A percentile compares a stretch with the other conserved stretches of the same genome.
phyloP scores from a whole-genome alignment of 1,140 invertebrate species.

The Drosophila bifasciata region DNA sequence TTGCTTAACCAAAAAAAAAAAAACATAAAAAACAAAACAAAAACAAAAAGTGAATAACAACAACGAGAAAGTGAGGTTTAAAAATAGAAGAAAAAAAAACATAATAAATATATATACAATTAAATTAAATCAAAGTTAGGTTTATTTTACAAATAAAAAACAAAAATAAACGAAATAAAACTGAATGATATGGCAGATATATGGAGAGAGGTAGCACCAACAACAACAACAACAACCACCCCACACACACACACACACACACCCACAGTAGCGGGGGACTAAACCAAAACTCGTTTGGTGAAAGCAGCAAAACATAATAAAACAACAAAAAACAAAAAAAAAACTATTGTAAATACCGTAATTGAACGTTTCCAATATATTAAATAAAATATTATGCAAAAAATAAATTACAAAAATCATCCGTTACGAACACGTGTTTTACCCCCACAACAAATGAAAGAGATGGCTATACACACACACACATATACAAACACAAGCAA shows the following conservation, averaged over 20 bases:
- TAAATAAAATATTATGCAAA: slow-evolving; percentile 62
- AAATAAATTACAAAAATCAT: slow-evolving; percentile 39
- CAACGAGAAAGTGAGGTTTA: slow-evolving; percentile 18
- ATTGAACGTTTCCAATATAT: slow-evolving; percentile 72
- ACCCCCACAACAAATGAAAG: slow-evolving; percentile 14
- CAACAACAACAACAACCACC: slow-evolving; percentile 5
- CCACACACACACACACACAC: slow-evolving; percentile 7
- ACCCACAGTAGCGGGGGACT: slow-evolving; percentile 6
- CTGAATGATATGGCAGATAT: background rate
- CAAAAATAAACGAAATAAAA: too few species aligned
- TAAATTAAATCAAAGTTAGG: slow-evolving; percentile 18
- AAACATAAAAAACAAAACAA: slow-evolving; percentile 23
- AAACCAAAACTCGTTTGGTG: slow-evolving; percentile 45
- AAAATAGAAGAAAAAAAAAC: slow-evolving; percentile 8
- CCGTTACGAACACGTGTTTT: background rate
- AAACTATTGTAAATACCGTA: slow-evolving; percentile 78
- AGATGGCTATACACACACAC: background rate
- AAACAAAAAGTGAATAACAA: slow-evolving; percentile 3
- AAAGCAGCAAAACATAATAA: slow-evolving; percentile 11
- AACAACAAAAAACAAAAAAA: too few species aligned
- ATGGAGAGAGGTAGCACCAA: slow-evolving; percentile 12
- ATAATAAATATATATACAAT: slow-evolving; percentile 19
- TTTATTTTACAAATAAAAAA: slow-evolving; percentile 31
- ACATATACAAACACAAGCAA: too few species aligned
- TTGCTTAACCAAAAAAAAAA: slow-evolving; percentile 52